phyloP scores from a whole-genome alignment of 2,113 vertebrate species.

The Lagenorhynchus albirostris region DNA sequence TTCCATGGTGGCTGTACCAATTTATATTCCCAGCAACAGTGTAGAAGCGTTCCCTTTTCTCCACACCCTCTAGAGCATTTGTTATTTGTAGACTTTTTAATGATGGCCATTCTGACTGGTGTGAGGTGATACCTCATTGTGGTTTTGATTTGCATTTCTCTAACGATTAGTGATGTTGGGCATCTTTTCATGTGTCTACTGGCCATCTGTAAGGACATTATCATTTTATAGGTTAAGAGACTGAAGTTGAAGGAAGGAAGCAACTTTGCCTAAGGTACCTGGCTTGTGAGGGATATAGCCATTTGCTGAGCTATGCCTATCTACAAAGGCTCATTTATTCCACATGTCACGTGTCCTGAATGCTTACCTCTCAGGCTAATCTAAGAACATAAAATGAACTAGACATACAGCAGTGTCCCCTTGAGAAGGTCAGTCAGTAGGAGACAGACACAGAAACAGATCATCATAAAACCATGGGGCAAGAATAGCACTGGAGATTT shows the following conservation, averaged over 20 bases:
- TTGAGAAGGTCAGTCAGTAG: background rate
- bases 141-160: too few species aligned
- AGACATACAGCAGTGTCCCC: background rate
- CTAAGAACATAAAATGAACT: background rate
- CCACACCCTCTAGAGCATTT: too few species aligned
- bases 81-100: too few species aligned
- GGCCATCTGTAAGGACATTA: background rate
- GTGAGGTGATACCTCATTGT: too few species aligned
- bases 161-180: too few species aligned
- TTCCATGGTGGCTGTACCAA: too few species aligned
- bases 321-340: background rate
- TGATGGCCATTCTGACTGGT: too few species aligned
- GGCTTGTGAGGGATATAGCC: background rate
- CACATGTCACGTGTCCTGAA: background rate
- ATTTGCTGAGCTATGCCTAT: background rate
- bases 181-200: too few species aligned
- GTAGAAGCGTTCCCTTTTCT: too few species aligned
- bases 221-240: background rate
- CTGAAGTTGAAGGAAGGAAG: background rate
- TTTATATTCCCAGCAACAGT: too few species aligned
- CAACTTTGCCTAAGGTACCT: background rate
- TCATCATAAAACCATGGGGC: background rate
- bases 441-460: background rate
- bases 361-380: background rate
- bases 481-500: background rate